These are phyloP conservation scores for Phataginus tricuspis DNA, from an alignment of 2,797 vertebrate genomes.

Conservation along the genomic window DNA sequence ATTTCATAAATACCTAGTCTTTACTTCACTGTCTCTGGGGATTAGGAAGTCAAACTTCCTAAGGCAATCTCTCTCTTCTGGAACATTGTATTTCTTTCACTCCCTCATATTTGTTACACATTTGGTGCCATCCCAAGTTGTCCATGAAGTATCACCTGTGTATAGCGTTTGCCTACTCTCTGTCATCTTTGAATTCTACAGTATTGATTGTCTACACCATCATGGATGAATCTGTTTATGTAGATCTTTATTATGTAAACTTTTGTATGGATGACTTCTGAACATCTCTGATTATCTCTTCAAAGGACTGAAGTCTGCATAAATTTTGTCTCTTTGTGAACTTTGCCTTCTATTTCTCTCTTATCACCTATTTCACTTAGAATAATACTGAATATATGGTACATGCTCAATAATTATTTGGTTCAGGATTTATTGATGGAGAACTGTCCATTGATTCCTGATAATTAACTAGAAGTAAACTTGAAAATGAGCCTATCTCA, in stretches of 20 bases:
- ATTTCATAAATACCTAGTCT: no score
- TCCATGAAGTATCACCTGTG: fast-evolving
- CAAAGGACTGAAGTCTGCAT: background rate
- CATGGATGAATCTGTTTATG: background rate
- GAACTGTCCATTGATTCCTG: background rate
- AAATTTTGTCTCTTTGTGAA: background rate
- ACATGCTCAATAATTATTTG: background rate
- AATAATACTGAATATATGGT: background rate
- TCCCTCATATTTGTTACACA: no score
- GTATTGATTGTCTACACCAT: fast-evolving
- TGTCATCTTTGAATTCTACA: background rate
- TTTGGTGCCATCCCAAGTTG: background rate
- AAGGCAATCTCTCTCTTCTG: background rate
- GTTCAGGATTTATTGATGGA: background rate
- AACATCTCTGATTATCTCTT: background rate
- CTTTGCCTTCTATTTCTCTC: background rate
- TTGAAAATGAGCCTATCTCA: background rate
- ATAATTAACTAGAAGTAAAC: background rate
- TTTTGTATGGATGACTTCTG: background rate
- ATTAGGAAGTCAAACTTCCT: background rate
- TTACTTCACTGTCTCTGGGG: background rate
- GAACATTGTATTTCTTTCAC: background rate
- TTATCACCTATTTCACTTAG: background rate
- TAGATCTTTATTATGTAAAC: background rate
- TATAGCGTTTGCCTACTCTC: fast-evolving